Evolutionary conservation across 2,888 invertebrate genomes (phyloP).

Genomic region (Torymus texanus): DNA sequence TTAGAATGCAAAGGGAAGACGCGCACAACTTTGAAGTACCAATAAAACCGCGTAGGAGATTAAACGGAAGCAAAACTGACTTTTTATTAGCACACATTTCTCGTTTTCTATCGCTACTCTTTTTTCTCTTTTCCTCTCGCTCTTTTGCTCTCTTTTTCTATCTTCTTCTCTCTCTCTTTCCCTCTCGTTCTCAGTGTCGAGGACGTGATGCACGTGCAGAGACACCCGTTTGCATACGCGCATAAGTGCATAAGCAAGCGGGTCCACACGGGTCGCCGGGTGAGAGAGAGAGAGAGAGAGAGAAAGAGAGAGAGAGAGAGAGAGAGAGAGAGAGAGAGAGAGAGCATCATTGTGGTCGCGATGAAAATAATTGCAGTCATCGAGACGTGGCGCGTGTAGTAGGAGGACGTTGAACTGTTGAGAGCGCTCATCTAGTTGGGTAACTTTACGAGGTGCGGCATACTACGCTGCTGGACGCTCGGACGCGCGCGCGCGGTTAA

Average conservation of each 20-base stretch:
- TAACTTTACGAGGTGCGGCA: constrained; percentile 20
- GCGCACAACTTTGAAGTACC: not conserved
- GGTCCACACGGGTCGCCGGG: too few species aligned
- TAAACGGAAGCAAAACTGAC: constrained; percentile 31
- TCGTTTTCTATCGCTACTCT: not conserved
- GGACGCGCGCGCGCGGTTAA: constrained; percentile 26
- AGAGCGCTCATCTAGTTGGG: not conserved
- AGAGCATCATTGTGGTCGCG: constrained; percentile 30
- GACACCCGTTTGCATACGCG: not conserved
- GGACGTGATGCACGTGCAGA: not conserved
- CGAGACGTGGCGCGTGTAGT: constrained; percentile 8
- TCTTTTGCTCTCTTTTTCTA: not conserved
- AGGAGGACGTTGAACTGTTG: constrained; percentile 39
- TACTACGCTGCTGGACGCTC: too few species aligned
- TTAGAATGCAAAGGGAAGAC: not conserved
- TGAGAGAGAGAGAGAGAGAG: constrained; percentile 14
- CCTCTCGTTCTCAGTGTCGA: constrained; percentile 6
- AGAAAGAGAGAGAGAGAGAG: constrained; percentile 15
- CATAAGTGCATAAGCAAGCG: not conserved
- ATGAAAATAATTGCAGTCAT: constrained; percentile 45
- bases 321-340: constrained; percentile 21
- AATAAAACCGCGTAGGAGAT: not conserved
- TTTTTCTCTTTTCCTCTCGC: constrained; percentile 8
- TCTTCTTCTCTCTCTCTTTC: not conserved
- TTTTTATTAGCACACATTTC: constrained; percentile 13